Base-by-base conservation (phyloP, 2,888 invertebrate species). In the Nudaria mundana region DNA sequence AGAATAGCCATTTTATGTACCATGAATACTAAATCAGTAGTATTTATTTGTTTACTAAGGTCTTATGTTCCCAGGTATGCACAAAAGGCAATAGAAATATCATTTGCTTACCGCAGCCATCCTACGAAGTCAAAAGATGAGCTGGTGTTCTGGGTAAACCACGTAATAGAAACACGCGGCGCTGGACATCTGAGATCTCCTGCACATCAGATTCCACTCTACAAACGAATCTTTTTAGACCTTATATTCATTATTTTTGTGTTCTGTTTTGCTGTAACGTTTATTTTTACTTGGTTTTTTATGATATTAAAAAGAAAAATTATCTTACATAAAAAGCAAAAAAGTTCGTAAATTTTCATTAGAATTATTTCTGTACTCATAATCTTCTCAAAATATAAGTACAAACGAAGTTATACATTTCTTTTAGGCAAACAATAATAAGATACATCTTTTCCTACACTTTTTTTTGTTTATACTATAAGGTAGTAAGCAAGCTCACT, bases 71-170 rank as follows among this genome's bases (percentile, higher is more conserved):
- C 13, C 54, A 81, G 81, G 22, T 81, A 79, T 29, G 40, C 49
- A 1, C 35, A 65, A 22, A 67, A 44, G 16, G 71, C 55, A 1
- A 68, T 71, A 30, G 71, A 75, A 7, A 40, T 75, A 2, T 80
- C 79, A 0, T 22, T 49, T 4, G 59, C 76, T 1, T 76, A 72
- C 48, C 76, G 78, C 49, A 64, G 79, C 35, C 63, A 72, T 7
- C 63, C 69, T 2, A 28, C 52, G 8, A 39, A 62, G 1, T 74
- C 81, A 0, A 69, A 63, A 2, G 50, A 54, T 0, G 73, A 71
- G 31, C 20, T 81, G 15, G 64, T 67, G 2, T 69, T 72, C 48
- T 81, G 81, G 79, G 68, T 77, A 2, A 66, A 71, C 26, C 77
- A 81, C 43, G 79, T 77, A 5, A 53, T 71, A 3, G 48, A 48